Conservation (phyloP, 2,888 invertebrate genomes). For the Empis livida region DNA sequence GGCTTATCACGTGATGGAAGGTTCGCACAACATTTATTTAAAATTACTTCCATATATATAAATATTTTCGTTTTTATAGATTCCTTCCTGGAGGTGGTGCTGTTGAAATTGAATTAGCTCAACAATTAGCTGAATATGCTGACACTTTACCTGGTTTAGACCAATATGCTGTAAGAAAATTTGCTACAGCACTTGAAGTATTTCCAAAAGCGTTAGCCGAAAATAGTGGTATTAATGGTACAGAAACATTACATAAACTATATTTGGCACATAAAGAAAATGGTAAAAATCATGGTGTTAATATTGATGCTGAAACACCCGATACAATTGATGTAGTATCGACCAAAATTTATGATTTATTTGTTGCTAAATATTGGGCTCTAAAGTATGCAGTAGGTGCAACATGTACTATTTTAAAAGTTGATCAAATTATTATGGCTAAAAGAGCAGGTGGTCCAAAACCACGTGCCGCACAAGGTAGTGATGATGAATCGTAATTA, state of each 20-base stretch:
- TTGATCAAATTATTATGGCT: slow-evolving; percentile 98
- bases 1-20: slow-evolving; percentile 64
- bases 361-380: slow-evolving; percentile 79
- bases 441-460: slow-evolving; percentile 95
- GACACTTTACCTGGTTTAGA: slow-evolving; percentile 89
- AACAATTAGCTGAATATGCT: slow-evolving; percentile 72
- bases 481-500: slow-evolving; percentile 59
- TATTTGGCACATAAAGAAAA: slow-evolving; percentile 87
- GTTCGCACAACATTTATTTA: slow-evolving; percentile 21
- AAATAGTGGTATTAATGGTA: slow-evolving; percentile 83
- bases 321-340: slow-evolving; percentile 62
- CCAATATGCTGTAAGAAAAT: slow-evolving; percentile 94
- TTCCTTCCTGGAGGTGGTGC: slow-evolving; percentile 93
- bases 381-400: slow-evolving; percentile 91
- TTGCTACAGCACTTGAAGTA: slow-evolving; percentile 75
- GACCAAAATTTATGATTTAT: slow-evolving; percentile 71
- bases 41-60: not conserved
- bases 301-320: slow-evolving; percentile 68
- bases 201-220: slow-evolving; percentile 89
- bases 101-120: slow-evolving; percentile 84
- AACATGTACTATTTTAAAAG: slow-evolving; percentile 81
- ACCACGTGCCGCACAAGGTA: slow-evolving; percentile 49
- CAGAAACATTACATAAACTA: slow-evolving; percentile 75
- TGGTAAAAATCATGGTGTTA: slow-evolving; percentile 68
- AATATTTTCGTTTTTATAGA: slow-evolving; percentile 23